phyloP scores from a whole-genome alignment of 2,797 vertebrate species.

The Brotula barbata region DNA sequence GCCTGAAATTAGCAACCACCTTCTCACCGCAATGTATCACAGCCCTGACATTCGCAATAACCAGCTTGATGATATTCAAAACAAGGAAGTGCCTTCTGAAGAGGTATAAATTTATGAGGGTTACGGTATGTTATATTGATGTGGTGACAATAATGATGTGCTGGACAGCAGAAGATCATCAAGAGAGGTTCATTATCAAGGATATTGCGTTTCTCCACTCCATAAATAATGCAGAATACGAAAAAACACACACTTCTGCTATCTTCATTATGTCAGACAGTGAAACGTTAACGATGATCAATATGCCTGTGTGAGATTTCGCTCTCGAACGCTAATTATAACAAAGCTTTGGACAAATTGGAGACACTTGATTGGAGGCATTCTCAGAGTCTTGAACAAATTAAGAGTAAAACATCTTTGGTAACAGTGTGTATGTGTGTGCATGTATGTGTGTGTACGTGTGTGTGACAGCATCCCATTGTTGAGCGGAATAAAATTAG shows the following conservation, averaged over 20 bases:
- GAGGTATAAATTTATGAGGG: slow-evolving; percentile 7
- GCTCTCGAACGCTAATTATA: slow-evolving; percentile 10
- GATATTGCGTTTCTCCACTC: slow-evolving; percentile 44
- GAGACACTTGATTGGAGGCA: slow-evolving; percentile 28
- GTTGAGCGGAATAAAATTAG: slow-evolving; percentile 43
- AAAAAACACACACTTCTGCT: slow-evolving; percentile 14
- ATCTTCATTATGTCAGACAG: slow-evolving; percentile 34
- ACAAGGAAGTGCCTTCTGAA: slow-evolving; percentile 35
- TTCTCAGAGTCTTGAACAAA: slow-evolving; percentile 22
- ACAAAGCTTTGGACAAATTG: slow-evolving; percentile 33
- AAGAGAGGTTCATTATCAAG: background rate
- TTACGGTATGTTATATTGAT: slow-evolving; percentile 8
- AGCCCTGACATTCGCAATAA: slow-evolving; percentile 40
- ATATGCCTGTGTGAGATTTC: slow-evolving; percentile 26
- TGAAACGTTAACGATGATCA: slow-evolving; percentile 17
- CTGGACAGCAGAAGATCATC: slow-evolving; percentile 1
- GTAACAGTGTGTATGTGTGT: background rate
- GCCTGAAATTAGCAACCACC: slow-evolving; percentile 22
- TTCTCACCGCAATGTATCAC: slow-evolving; percentile 39
- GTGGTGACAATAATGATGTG: background rate
- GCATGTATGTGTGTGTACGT: slow-evolving; percentile 1
- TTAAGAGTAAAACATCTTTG: slow-evolving; percentile 22
- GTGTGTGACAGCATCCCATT: slow-evolving; percentile 5
- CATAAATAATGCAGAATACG: slow-evolving; percentile 39
- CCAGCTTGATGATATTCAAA: slow-evolving; percentile 37